phyloP scores from a whole-genome alignment of 2,113 vertebrate species.

The Myotis davidii region DNA sequence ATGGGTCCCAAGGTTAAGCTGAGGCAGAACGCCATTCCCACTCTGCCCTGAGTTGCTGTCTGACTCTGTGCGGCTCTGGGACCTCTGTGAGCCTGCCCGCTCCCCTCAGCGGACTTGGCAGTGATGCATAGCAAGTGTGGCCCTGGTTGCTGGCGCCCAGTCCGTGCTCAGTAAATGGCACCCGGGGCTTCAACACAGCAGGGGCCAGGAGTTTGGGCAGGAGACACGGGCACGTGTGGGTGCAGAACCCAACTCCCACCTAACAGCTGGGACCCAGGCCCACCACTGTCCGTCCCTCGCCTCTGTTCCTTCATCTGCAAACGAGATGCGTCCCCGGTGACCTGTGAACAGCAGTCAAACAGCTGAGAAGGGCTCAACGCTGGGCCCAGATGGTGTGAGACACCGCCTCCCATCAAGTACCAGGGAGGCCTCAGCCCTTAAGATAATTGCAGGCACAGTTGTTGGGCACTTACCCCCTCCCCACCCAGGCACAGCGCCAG shows the following conservation, averaged over 20 bases:
- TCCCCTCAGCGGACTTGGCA: neutral
- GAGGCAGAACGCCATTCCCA: neutral
- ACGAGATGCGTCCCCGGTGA: neutral
- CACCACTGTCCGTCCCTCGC: fast-evolving
- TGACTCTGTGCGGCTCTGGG: neutral
- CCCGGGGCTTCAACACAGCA: neutral
- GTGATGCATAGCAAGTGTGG: neutral
- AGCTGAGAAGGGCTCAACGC: neutral
- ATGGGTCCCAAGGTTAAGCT: too few species aligned
- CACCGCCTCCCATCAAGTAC: neutral
- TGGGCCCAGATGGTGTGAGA: neutral
- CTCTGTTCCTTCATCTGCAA: neutral
- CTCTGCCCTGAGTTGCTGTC: neutral
- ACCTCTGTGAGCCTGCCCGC: neutral
- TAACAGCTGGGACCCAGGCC: neutral
- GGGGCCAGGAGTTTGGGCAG: neutral
- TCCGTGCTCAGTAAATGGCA: neutral
- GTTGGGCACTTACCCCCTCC: neutral
- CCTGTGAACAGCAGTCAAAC: neutral
- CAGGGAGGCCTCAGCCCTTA: neutral
- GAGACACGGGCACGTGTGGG: fast-evolving
- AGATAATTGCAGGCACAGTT: neutral
- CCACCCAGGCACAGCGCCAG: neutral
- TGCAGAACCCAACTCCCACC: neutral
- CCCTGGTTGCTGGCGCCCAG: neutral